Evolutionary conservation across 2,797 vertebrate genomes (phyloP).

Genomic region (Sternotherus odoratus): DNA sequence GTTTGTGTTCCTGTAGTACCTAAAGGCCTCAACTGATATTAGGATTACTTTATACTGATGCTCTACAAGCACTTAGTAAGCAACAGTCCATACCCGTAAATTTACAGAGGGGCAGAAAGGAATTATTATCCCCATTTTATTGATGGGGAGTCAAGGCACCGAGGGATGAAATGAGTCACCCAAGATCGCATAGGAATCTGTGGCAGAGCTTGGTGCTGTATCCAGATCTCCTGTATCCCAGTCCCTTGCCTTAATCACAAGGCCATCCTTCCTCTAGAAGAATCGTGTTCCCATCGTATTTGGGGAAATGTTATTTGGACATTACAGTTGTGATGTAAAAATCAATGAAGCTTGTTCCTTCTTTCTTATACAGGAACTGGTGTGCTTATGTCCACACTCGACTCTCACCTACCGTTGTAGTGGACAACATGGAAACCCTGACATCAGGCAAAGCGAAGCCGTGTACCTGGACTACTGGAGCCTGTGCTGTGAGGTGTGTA

Average conservation of each 20-base stretch:
- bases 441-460: slow-evolving; percentile 65
- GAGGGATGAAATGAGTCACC: not conserved
- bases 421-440: slow-evolving; percentile 77
- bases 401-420: slow-evolving; percentile 77
- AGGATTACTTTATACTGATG: not conserved
- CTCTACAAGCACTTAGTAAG: not conserved
- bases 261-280: not conserved
- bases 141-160: not conserved
- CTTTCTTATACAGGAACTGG: slow-evolving; percentile 81
- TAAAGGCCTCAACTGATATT: not conserved
- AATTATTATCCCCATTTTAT: not conserved
- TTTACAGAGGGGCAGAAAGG: not conserved
- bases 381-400: slow-evolving; percentile 85
- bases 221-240: not conserved
- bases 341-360: not conserved
- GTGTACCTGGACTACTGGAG: slow-evolving; percentile 76
- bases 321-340: not conserved
- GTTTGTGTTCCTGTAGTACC: not conserved
- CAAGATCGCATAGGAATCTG: not conserved
- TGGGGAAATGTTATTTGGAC: not conserved
- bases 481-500: slow-evolving; percentile 80
- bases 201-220: not conserved
- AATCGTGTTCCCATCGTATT: not conserved
- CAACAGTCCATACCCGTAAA: not conserved
- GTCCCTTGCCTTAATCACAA: not conserved